phyloP scores from a whole-genome alignment of 2,888 invertebrate species.

The Lithophane socia region DNA sequence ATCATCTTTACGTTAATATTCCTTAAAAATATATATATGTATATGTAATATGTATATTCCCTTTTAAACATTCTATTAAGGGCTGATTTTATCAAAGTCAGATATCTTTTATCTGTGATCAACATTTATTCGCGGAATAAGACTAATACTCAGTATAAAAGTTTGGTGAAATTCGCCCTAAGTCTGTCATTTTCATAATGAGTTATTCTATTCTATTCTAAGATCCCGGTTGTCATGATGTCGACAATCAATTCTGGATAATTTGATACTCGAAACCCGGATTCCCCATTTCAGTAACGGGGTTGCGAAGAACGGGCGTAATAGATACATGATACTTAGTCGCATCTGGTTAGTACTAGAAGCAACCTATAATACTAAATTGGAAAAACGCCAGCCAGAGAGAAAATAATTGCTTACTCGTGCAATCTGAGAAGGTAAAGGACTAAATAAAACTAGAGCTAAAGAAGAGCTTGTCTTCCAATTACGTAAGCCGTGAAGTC shows the following conservation, averaged over 20 bases:
- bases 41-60: too few relatives aligned
- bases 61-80: background rate
- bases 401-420: constrained; percentile 43
- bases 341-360: background rate
- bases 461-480: constrained; percentile 2
- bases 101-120: too few relatives aligned
- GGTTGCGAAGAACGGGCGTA: background rate
- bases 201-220: too few relatives aligned
- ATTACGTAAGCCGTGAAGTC: constrained; percentile 19
- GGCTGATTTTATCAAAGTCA: too few relatives aligned
- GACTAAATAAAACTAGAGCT: constrained; percentile 30
- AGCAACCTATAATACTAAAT: background rate
- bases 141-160: too few relatives aligned
- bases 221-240: background rate
- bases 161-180: too few relatives aligned
- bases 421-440: constrained; percentile 24
- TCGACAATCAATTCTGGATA: background rate
- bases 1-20: background rate
- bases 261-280: too few relatives aligned
- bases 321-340: background rate
- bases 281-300: background rate
- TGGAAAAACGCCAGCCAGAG: background rate
- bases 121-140: too few relatives aligned
- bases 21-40: too few relatives aligned
- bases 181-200: too few relatives aligned